Base-by-base conservation (phyloP, 2,888 invertebrate genomes). In the Melinaea marsaeus region DNA sequence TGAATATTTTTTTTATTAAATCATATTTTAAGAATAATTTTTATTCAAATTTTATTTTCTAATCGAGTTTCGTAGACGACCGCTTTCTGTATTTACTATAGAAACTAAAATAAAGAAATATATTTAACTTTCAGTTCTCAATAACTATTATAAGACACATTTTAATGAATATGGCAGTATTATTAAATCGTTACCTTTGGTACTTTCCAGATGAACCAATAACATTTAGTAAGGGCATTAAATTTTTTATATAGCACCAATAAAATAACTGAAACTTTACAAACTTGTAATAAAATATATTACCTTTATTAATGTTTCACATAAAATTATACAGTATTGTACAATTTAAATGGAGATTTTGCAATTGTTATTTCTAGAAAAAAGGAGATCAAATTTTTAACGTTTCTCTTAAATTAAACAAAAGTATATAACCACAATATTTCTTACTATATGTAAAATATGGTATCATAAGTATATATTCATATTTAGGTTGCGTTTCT, bases 101-200 rank as follows among this genome's bases (percentile, higher is more conserved):
- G 9, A 32, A 51, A 9, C 3, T 22, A 32, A 32, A 32, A 9
- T 22, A 32, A 51, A 51, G 2, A 22, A 51, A 51, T 32, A 32
- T 51, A 9, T 51, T 51, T 9, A 51, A 22, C 3, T 51, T 51
- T 37, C 48, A 46, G 60, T 60, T 58, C n/a, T 51, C 62, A 57
- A 63, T 62, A 57, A 51, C 60, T 58, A 59, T 64, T 66, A 60
- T 55, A 35, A 62, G 60, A 46, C 61, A 48, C 47, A 42, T 62
- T 66, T 62, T 62, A 58, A 64, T 37, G 64, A 58, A 61, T 63
- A 58, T 48, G 33, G 32, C 54, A 54, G 6, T n/a, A n/a, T 54
- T 33, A 59, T 37, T 9, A 45, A 54, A 13, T 11, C 42, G 35
- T 60, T 58, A 57, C 58, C 57, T 33, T 57, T 60, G 37, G n/a